These are phyloP conservation scores for Lota lota DNA, from an alignment of 2,113 vertebrate species.

Conservation along the genomic window DNA sequence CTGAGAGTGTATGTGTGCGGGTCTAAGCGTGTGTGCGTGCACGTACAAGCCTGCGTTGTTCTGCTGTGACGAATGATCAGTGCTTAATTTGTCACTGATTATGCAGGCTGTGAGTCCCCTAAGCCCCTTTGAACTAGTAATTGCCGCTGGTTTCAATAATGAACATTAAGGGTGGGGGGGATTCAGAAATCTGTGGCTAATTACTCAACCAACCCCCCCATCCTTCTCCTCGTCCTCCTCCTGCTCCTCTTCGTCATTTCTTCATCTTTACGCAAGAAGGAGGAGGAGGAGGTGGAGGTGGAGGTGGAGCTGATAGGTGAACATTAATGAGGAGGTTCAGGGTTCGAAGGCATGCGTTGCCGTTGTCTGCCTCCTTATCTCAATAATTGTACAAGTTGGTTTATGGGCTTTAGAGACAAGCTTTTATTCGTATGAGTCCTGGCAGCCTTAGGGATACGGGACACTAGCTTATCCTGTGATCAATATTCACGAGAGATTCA, in stretches of 20 bases:
- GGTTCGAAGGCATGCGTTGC: slow-evolving; percentile 69
- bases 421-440: slow-evolving; percentile 76
- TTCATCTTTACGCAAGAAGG: slow-evolving; percentile 59
- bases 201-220: too few relatives aligned
- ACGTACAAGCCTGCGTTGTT: slow-evolving; percentile 56
- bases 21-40: slow-evolving; percentile 69
- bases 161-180: slow-evolving; percentile 96
- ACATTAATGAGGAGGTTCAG: slow-evolving; percentile 71
- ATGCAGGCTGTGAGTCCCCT: slow-evolving; percentile 95
- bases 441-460: slow-evolving; percentile 77
- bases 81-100: slow-evolving; percentile 97
- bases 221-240: too few relatives aligned
- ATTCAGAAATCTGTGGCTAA: slow-evolving; percentile 95
- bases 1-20: background rate
- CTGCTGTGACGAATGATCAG: slow-evolving; percentile 95
- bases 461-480: slow-evolving; percentile 76
- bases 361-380: slow-evolving; percentile 73
- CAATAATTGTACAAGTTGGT: slow-evolving; percentile 80
- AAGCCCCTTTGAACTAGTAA: slow-evolving; percentile 99
- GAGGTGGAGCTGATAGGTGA: slow-evolving; percentile 67
- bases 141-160: slow-evolving; percentile 99
- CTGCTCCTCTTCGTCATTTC: slow-evolving; percentile 58
- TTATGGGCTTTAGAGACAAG: slow-evolving; percentile 71
- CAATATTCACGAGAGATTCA: slow-evolving; percentile 93
- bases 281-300: slow-evolving; percentile 47